Evolutionary conservation across 2,888 invertebrate species (phyloP).

Genomic region (Xanthorhoe designata): DNA sequence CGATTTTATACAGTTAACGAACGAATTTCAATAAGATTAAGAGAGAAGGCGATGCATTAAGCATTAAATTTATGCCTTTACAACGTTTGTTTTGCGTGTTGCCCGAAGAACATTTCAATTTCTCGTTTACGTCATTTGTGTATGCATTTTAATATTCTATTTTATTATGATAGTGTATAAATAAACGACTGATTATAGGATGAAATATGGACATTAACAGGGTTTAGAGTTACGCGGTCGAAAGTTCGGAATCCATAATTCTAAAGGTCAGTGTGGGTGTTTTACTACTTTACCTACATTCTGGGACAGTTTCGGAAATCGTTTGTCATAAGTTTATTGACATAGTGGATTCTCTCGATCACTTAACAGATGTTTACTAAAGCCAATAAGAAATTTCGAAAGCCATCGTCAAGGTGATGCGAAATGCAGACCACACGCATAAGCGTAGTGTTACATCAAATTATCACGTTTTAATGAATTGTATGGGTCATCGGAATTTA

Average conservation of each 20-base stretch:
- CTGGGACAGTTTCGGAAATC: conserved; percentile 53
- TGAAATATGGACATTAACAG: conserved; percentile 52
- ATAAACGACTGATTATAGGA: conserved; percentile 37
- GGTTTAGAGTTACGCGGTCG: conserved; percentile 55
- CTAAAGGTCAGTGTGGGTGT: conserved; percentile 64
- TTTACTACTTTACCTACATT: conserved; percentile 61
- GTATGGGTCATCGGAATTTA: conserved; percentile 23
- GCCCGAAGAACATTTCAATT: conserved; percentile 43
- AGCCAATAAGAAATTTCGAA: conserved; percentile 62
- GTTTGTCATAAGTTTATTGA: conserved; percentile 66
- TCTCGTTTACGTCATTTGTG: conserved; percentile 37
- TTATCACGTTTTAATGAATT: conserved; percentile 28
- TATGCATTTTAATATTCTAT: conserved; percentile 42
- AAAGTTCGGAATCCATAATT: conserved; percentile 49
- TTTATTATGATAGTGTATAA: conserved; percentile 40
- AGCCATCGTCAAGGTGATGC: conserved; percentile 63
- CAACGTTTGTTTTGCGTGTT: conserved; percentile 45
- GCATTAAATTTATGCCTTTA: conserved; percentile 44
- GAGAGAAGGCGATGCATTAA: conserved; percentile 51
- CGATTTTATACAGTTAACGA: conserved; percentile 68
- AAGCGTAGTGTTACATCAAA: conserved; percentile 30
- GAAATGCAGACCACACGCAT: conserved; percentile 72
- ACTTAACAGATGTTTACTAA: conserved; percentile 75
- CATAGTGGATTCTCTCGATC: conserved; percentile 61
- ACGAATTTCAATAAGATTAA: conserved; percentile 74